Evolutionary conservation across 2,113 vertebrate species (phyloP), one percentile per base, ranked within the genome.

Genomic region (Nothoprocta perdicaria): DNA sequence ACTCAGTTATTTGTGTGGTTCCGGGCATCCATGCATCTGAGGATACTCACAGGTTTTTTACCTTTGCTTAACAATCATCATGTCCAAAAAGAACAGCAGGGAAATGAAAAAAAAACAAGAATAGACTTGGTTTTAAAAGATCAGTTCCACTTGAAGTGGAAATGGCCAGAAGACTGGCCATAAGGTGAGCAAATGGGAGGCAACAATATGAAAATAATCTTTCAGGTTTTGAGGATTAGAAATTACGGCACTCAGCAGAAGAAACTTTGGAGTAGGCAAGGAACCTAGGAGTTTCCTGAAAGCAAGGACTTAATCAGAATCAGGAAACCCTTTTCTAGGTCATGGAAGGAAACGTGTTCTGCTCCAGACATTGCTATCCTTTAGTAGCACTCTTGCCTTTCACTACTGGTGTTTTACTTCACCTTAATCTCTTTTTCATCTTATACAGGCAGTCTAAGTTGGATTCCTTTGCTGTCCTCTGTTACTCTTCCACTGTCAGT

Each of bases 381-480:
- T 38, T 69, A 58, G 31, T n/a, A 21, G 6, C 73, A 24, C 29
- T 76, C 17, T 38, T 86, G 17, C 58, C 27, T 66, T 55, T 75
- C 16, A 17, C 58, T 63, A 33, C 10, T 6, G 0, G 0, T 69
- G 7, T 76, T 53, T 58, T 68, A 73, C 63, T 41, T 40, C 7
- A 24, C 10, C 17, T 73, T 69, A 6, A 53, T 74, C 50, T 66
- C 35, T 65, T 86, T 84, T 89, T 80, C 6, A 3, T 69, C 68
- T 65, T 65, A 24, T 31, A 22, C 29, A 33, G 35, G 66, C 55
- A 81, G 18, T 65, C 35, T 38, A 38, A 38, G 46, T 52, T 27
- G 29, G 27, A 27, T 89, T 52, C 50, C 33, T 3, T 43, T 38
- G 66, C 82, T 52, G 52, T 12, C 35, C 18, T 66, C 24, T 43